Evolutionary conservation across 2,888 invertebrate genomes (phyloP).

Genomic region (Calameuta filiformis): DNA sequence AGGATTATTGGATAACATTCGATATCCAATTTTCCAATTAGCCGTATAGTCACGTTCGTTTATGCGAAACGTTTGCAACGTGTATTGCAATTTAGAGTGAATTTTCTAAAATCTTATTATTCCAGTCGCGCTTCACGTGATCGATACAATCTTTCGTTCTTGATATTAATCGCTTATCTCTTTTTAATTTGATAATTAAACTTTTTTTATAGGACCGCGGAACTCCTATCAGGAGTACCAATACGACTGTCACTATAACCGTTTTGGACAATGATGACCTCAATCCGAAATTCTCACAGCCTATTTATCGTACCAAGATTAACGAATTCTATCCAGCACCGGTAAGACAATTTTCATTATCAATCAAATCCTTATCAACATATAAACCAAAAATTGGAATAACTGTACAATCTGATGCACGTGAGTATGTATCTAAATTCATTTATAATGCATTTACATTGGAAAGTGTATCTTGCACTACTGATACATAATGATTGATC

Average conservation of each 20-base stretch:
- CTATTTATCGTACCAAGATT: slow-evolving; percentile 82
- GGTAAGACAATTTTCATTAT: slow-evolving; percentile 68
- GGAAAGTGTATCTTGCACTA: too few species aligned
- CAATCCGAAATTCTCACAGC: slow-evolving; percentile 83
- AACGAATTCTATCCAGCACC: slow-evolving; percentile 85
- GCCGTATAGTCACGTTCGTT: neutral
- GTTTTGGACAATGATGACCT: slow-evolving; percentile 85
- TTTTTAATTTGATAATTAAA: neutral
- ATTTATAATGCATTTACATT: too few species aligned
- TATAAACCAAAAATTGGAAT: neutral
- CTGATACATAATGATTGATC: neutral
- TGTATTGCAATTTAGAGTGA: neutral
- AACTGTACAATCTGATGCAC: neutral
- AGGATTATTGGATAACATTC: neutral
- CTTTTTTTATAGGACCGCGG: slow-evolving; percentile 79
- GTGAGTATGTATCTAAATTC: neutral
- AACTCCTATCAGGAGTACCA: slow-evolving; percentile 78
- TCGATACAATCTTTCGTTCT: neutral
- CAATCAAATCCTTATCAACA: neutral
- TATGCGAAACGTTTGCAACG: neutral
- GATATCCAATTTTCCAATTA: neutral
- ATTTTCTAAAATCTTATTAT: neutral
- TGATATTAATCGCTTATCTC: too few species aligned
- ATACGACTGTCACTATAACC: slow-evolving; percentile 77
- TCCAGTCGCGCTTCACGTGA: neutral